phyloP scores from a whole-genome alignment of 2,888 invertebrate species.

The Xanthia icteritia region DNA sequence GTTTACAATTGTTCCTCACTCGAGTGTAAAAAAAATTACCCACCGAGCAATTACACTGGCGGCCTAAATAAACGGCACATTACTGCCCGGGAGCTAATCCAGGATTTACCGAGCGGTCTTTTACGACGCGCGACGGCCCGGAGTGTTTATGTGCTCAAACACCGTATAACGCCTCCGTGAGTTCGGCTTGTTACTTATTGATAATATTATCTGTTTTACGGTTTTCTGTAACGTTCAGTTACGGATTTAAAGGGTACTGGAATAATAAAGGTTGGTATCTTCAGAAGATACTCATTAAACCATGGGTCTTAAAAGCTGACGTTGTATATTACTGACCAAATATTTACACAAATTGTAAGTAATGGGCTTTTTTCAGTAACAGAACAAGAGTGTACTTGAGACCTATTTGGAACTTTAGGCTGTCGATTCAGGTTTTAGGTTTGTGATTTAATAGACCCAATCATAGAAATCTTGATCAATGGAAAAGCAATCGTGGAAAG shows the following conservation, averaged over 20 bases:
- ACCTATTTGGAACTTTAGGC: not conserved
- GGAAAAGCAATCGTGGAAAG: not conserved
- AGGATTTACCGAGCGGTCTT: slow-evolving; percentile 61
- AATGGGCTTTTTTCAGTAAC: not conserved
- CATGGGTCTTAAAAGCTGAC: not conserved
- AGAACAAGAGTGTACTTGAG: not conserved
- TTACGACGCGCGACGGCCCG: slow-evolving; percentile 61
- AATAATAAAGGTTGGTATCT: not conserved
- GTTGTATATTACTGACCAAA: not conserved
- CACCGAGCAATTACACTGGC: slow-evolving; percentile 33
- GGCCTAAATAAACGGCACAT: slow-evolving; percentile 57
- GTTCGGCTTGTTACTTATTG: slow-evolving; percentile 57
- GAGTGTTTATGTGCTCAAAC: slow-evolving; percentile 56
- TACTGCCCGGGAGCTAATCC: slow-evolving; percentile 52
- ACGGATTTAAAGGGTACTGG: slow-evolving; percentile 30
- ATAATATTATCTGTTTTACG: slow-evolving; percentile 52
- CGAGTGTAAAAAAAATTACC: slow-evolving; percentile 25
- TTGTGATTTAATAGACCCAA: no score
- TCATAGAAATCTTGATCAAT: not conserved
- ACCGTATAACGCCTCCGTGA: slow-evolving; percentile 45
- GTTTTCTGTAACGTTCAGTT: slow-evolving; percentile 17
- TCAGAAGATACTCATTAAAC: not conserved
- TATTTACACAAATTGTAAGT: not conserved
- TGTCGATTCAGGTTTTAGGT: not conserved
- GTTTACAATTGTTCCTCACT: not conserved